A percentile compares a stretch with the other conserved stretches of the same genome.
Evolutionary conservation across 1,140 invertebrate genomes (phyloP).

Genomic region (Parasteatoda tepidariorum): DNA sequence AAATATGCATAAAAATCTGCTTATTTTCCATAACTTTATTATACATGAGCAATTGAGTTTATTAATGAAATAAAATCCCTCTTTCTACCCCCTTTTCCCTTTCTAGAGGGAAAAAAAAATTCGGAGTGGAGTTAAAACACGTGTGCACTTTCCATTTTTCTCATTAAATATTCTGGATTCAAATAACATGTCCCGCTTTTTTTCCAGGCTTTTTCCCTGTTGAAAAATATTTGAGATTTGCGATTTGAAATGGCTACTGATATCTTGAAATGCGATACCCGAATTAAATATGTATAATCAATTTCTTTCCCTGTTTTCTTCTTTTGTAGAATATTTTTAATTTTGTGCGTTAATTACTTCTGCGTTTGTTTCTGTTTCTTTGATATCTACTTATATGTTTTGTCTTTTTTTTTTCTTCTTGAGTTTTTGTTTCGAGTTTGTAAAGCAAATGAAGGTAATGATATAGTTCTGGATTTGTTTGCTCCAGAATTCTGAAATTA

Average conservation of each 20-base stretch:
- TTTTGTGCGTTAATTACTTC: conserved; percentile 48
- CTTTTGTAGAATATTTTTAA: conserved; percentile 12
- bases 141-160: background rate
- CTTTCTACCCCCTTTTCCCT: background rate
- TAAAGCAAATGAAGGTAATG: too few relatives aligned
- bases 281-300: conserved; percentile 60
- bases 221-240: conserved; percentile 29
- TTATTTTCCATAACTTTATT: conserved; percentile 57
- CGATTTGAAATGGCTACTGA: background rate
- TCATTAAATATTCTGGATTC: conserved; percentile 52
- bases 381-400: conserved; percentile 13
- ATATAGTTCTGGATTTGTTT: too few relatives aligned
- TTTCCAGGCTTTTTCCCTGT: background rate
- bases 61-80: conserved; percentile 56
- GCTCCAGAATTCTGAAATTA: too few relatives aligned
- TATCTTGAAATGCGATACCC: background rate
- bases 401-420: background rate
- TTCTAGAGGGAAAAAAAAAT: conserved; percentile 16
- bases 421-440: too few relatives aligned
- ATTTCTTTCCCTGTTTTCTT: conserved; percentile 34
- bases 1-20: conserved; percentile 43
- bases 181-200: conserved; percentile 30
- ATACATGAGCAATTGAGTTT: conserved; percentile 59
- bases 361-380: conserved; percentile 37
- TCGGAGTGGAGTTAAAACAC: conserved; percentile 35